A percentile compares a stretch with the other conserved stretches of the same genome.
Conservation (phyloP, 2,888 invertebrate genomes). For the Trissolcus japonicus region DNA sequence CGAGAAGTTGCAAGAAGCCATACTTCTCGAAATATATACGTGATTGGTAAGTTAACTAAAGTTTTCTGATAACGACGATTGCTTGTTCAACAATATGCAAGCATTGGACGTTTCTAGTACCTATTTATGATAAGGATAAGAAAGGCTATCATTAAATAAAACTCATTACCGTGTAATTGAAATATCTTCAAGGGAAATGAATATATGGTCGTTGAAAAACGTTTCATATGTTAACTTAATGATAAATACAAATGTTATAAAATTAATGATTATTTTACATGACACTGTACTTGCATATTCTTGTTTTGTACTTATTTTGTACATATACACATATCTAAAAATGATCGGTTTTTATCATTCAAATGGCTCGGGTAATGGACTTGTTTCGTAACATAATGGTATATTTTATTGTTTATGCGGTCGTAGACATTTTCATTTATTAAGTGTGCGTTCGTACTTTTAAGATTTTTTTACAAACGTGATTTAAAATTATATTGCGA, state of each 20-base stretch:
- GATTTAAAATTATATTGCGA: no score
- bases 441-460: no score
- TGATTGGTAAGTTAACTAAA: slow-evolving; percentile 59
- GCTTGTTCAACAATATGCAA: slow-evolving; percentile 53
- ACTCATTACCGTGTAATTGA: slow-evolving; percentile 21
- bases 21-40: slow-evolving; percentile 50
- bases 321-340: no score
- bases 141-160: slow-evolving; percentile 26
- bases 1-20: slow-evolving; percentile 27
- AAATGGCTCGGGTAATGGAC: no score
- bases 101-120: slow-evolving; percentile 51
- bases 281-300: no score
- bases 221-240: not conserved
- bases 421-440: no score
- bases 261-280: no score
- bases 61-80: slow-evolving; percentile 59
- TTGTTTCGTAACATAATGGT: not conserved
- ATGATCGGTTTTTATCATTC: no score
- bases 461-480: no score
- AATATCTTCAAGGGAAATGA: slow-evolving; percentile 17
- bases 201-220: not conserved
- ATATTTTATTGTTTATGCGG: no score
- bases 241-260: no score
- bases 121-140: slow-evolving; percentile 45
- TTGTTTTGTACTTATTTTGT: no score